phyloP scores from a whole-genome alignment of 1,140 invertebrate species.

The Neomicropteryx cornuta region DNA sequence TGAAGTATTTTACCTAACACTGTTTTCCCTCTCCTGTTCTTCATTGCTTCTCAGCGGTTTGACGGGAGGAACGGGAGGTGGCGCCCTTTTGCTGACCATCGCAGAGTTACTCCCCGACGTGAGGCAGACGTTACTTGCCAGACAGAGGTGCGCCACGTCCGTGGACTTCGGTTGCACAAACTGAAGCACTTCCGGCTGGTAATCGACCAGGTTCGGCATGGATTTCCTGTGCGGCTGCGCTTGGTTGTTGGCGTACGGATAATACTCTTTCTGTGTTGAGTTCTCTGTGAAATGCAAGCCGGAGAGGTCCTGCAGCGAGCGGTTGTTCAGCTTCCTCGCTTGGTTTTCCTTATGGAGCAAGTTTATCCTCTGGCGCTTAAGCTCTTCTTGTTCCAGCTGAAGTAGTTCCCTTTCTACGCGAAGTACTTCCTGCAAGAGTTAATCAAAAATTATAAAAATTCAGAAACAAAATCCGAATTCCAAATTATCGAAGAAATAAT shows the following conservation, averaged over 20 bases:
- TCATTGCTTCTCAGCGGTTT: conserved; percentile 36
- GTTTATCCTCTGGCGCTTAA: conserved; percentile 62
- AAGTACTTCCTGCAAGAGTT: conserved; percentile 52
- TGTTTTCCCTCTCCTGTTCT: conserved; percentile 33
- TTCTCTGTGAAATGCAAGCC: too few relatives aligned
- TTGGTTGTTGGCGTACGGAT: too few relatives aligned
- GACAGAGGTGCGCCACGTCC: too few relatives aligned
- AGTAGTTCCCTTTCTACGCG: conserved; percentile 64
- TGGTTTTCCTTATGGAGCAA: conserved; percentile 50
- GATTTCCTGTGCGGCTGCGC: conserved; percentile 53
- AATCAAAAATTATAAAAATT: neutral
- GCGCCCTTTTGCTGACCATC: conserved; percentile 20
- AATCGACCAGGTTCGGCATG: conserved; percentile 50
- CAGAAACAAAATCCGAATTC: neutral
- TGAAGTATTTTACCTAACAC: conserved; percentile 39
- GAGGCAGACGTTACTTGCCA: too few relatives aligned
- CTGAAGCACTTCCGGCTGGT: too few relatives aligned
- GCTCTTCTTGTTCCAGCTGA: conserved; percentile 63
- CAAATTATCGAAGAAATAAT: too few relatives aligned
- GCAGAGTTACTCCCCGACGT: too few relatives aligned
- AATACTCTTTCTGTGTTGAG: too few relatives aligned
- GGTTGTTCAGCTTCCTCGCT: conserved; percentile 43
- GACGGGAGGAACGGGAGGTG: conserved; percentile 38
- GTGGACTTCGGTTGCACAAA: too few relatives aligned
- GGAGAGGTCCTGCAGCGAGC: conserved; percentile 51